Evolutionary conservation across 2,888 invertebrate genomes (phyloP).

Genomic region (Zelleria hepariella): DNA sequence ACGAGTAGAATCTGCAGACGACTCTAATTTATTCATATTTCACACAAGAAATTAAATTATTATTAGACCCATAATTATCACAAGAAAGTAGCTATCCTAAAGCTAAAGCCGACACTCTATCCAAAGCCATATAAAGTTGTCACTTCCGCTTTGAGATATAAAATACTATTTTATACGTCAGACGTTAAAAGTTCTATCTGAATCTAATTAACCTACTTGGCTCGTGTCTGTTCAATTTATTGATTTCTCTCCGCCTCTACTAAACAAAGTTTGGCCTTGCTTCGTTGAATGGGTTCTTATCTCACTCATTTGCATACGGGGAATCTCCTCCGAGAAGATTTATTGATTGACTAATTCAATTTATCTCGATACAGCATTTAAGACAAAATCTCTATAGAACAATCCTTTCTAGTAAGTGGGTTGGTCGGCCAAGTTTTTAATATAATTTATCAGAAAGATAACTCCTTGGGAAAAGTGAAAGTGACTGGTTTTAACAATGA

Average conservation of each 20-base stretch:
- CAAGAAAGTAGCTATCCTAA: too few species aligned
- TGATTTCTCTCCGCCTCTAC: conserved; percentile 24
- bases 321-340: conserved; percentile 7
- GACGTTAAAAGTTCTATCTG: background rate
- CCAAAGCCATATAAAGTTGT: background rate
- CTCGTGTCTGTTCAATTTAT: conserved; percentile 30
- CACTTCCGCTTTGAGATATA: background rate
- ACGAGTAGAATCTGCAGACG: too few species aligned
- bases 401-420: background rate
- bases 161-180: background rate
- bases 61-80: too few species aligned
- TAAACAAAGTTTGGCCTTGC: conserved; percentile 38
- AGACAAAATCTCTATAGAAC: background rate
- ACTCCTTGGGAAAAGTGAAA: too few species aligned
- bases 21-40: too few species aligned
- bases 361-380: background rate
- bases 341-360: conserved; percentile 12
- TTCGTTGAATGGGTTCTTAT: conserved; percentile 32
- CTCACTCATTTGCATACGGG: conserved; percentile 25
- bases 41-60: too few species aligned
- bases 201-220: conserved; percentile 26
- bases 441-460: background rate
- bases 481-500: too few species aligned
- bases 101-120: background rate
- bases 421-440: background rate